Conservation (phyloP, 2,113 vertebrate genomes). For the Charina bottae region DNA sequence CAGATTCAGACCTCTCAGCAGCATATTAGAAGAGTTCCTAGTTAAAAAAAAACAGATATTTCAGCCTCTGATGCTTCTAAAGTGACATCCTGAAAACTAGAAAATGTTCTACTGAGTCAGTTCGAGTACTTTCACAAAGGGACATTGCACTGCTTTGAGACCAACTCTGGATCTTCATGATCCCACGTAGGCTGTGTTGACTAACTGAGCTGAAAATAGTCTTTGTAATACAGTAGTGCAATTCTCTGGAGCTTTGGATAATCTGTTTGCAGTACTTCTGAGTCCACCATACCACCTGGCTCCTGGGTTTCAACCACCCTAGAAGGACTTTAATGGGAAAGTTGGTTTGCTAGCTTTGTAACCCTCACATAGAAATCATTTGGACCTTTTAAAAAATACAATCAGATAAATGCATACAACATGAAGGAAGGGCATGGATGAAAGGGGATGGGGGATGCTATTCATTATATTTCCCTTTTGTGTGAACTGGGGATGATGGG, state of each 20-base stretch:
- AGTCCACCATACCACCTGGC: background rate
- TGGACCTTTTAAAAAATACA: background rate
- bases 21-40: background rate
- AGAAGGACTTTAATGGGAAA: background rate
- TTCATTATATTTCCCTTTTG: background rate
- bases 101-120: background rate
- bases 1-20: background rate
- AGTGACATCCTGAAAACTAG: background rate
- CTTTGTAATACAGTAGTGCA: background rate
- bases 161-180: background rate
- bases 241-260: background rate
- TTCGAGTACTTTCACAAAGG: background rate
- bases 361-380: background rate
- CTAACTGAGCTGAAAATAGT: background rate
- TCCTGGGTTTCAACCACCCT: background rate
- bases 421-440: background rate
- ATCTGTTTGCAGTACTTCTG: background rate
- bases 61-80: background rate
- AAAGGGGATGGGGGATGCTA: background rate
- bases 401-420: background rate
- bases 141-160: background rate
- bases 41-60: background rate
- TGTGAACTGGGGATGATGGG: background rate
- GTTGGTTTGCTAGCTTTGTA: background rate
- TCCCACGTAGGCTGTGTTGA: background rate